Conservation (phyloP, 2,113 vertebrate genomes). For the Pontoporia blainvillei region DNA sequence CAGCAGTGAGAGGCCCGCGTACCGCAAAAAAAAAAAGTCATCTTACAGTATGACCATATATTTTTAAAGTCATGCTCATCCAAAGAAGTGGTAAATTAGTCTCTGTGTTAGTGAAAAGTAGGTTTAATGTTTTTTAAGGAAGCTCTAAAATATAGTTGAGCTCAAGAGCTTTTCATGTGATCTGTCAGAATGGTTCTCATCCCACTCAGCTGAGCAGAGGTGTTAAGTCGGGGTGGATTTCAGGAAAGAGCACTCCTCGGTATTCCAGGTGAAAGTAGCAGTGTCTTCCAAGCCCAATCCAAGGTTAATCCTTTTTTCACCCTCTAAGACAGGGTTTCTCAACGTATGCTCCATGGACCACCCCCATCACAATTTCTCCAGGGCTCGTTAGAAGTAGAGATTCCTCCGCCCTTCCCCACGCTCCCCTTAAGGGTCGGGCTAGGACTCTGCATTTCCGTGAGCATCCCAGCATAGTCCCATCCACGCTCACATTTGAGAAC, state of each 20-base stretch:
- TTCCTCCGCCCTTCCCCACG: not conserved
- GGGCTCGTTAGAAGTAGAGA: not conserved
- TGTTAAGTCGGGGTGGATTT: not conserved
- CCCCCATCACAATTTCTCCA: not conserved
- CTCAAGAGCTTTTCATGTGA: not conserved
- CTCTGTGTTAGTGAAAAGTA: not conserved
- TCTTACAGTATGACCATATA: not conserved
- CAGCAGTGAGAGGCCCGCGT: too few species aligned
- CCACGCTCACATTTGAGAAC: not conserved
- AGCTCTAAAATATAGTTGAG: not conserved
- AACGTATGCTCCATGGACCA: not conserved
- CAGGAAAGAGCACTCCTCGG: fast-evolving
- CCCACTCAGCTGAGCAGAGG: not conserved
- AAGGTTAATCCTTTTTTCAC: not conserved
- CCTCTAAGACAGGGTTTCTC: not conserved
- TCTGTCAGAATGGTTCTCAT: not conserved
- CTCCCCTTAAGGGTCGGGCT: fast-evolving
- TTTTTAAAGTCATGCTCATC: not conserved
- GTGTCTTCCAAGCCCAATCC: not conserved
- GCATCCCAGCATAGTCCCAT: too few species aligned
- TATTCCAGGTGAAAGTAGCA: not conserved
- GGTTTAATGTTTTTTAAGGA: not conserved
- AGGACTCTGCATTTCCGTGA: not conserved
- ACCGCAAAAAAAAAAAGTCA: not conserved
- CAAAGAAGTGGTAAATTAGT: not conserved